A percentile compares a stretch with the other conserved stretches of the same genome.
phyloP scores from a whole-genome alignment of 2,113 vertebrate species.

The Oriolus oriolus region DNA sequence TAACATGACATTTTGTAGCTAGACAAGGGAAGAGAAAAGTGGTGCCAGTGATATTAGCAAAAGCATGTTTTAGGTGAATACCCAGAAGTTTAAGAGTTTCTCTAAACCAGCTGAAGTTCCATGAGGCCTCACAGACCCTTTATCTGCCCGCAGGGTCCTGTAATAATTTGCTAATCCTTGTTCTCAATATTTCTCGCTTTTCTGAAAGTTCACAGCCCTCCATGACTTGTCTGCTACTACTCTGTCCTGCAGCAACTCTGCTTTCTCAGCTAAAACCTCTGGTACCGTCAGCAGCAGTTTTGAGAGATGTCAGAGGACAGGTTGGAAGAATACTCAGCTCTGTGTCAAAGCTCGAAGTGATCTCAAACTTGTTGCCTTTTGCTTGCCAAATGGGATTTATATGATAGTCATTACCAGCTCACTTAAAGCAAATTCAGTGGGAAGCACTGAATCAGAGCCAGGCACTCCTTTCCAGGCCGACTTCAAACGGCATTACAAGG shows the following conservation, averaged over 20 bases:
- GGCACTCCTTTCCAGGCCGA: background rate
- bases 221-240: background rate
- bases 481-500: background rate
- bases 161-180: background rate
- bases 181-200: background rate
- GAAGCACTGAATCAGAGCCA: background rate
- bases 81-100: background rate
- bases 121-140: fast-evolving
- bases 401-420: background rate
- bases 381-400: background rate
- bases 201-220: background rate
- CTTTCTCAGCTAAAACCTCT: background rate
- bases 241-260: background rate
- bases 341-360: background rate
- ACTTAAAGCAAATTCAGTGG: background rate
- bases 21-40: background rate
- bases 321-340: background rate
- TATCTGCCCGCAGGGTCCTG: background rate
- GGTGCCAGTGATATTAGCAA: background rate
- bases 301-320: background rate
- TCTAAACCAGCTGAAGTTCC: background rate
- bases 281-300: background rate
- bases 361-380: background rate
- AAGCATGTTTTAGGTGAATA: background rate
- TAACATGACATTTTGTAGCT: conserved; percentile 13